Base-by-base conservation (phyloP, 1,140 invertebrate genomes). In the Meloidogyne exigua region DNA sequence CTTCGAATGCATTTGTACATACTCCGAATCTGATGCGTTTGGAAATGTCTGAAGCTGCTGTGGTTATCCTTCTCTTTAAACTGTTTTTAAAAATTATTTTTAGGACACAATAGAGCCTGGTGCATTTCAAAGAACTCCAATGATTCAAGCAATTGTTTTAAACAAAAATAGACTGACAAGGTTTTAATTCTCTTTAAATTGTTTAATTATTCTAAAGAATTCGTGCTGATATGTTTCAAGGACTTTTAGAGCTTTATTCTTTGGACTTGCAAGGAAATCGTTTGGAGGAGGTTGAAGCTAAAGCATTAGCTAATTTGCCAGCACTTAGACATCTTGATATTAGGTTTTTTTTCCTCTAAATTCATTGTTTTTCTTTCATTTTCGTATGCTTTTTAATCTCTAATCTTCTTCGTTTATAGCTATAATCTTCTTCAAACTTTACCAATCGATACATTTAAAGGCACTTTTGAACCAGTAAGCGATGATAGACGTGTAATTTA, bases 341-440 rank as follows among this genome's bases (percentile, higher is more conserved):
- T 77, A 86, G 83, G 81, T 83, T 32, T 21, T n/a, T 23, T 15
- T 26, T 57, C 25, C 25, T 32, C 7, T 32, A 32, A 32, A 32
- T 32, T 32, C 28, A n/a, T n/a, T n/a, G n/a, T n/a, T n/a, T 4
- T 26, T 18, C 2, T 70, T 28, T 18, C 77, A n/a, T 75, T 57
- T 11, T 0, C 5, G 5, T 18, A 28, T 36, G 7, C 0, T 11
- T 18, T 65, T n/a, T 13, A n/a, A 66, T 36, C 10, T 25, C 86
- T 57, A 7, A 32, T 3, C n/a, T 32, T 3, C 28, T 32, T 32
- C 28, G 7, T 7, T 32, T 32, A 32, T 74, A 85, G 85, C 69
- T 86, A 86, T 75, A 87, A 87, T 72, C 86, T 83, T 62, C 85
- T 87, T 26, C 84, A 87, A 82, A 83, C 84, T 18, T 82, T 88